Conservation (phyloP, 1,140 invertebrate species). For the Drosophila murphyi region DNA sequence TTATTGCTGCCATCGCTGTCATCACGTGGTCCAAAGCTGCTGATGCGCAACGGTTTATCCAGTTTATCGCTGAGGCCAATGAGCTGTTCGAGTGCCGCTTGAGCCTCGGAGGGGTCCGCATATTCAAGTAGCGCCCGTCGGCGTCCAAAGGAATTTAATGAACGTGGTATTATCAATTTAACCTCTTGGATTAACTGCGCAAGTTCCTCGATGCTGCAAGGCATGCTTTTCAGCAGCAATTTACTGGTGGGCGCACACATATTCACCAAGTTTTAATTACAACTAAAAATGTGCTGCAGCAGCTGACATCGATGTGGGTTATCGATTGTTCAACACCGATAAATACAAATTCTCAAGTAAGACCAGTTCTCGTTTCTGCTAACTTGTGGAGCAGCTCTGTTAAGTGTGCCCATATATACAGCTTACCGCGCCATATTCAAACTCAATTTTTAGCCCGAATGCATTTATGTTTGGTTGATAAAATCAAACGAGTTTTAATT, state of each 20-base stretch:
- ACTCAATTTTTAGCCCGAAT: background rate
- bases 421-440: conserved; percentile 22
- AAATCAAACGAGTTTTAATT: conserved; percentile 4
- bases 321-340: background rate
- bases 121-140: conserved; percentile 61
- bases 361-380: conserved; percentile 10
- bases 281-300: conserved; percentile 24
- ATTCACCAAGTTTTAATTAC: conserved; percentile 17
- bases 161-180: conserved; percentile 51
- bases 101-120: conserved; percentile 36
- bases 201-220: conserved; percentile 66
- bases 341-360: background rate
- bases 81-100: conserved; percentile 52
- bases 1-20: background rate
- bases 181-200: conserved; percentile 56
- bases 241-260: conserved; percentile 57
- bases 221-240: conserved; percentile 73
- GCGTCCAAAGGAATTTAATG: conserved; percentile 55
- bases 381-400: conserved; percentile 2
- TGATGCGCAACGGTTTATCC: conserved; percentile 62
- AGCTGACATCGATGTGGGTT: conserved; percentile 4
- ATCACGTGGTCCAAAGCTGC: conserved; percentile 39
- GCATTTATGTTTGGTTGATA: conserved; percentile 65
- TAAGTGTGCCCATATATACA: conserved; percentile 4
- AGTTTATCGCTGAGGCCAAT: conserved; percentile 44